A percentile compares a stretch with the other conserved stretches of the same genome.
Conservation (phyloP, 1,140 invertebrate genomes). For the Calycopis cecrops region DNA sequence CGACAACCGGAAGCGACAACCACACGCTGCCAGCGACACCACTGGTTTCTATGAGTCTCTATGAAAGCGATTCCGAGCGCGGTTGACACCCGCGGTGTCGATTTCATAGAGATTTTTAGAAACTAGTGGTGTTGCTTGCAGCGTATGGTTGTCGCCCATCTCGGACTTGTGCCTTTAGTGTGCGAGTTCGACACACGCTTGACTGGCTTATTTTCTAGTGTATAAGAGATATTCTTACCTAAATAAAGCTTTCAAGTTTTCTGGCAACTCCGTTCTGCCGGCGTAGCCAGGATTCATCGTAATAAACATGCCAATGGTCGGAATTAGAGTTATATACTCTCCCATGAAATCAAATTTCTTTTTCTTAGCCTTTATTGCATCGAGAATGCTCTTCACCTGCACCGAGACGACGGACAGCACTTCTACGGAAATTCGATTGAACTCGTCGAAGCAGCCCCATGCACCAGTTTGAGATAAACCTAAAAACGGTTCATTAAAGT, state of each 20-base stretch:
- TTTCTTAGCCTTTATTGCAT: conserved; percentile 89
- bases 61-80: too few relatives aligned
- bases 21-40: too few relatives aligned
- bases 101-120: too few relatives aligned
- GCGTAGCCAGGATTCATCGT: conserved; percentile 96
- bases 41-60: too few relatives aligned
- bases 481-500: conserved; percentile 18
- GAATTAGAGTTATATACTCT: conserved; percentile 84
- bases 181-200: too few relatives aligned
- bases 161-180: too few relatives aligned
- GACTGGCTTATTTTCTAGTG: too few relatives aligned
- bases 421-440: conserved; percentile 89
- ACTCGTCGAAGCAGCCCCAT: conserved; percentile 97
- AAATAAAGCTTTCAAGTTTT: conserved; percentile 85
- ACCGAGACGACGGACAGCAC: conserved; percentile 3
- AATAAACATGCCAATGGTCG: conserved; percentile 92
- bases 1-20: too few relatives aligned
- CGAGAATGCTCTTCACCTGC: conserved; percentile 83
- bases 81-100: too few relatives aligned
- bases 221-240: conserved; percentile 73
- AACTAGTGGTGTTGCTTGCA: too few relatives aligned
- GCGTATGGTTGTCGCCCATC: too few relatives aligned
- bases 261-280: conserved; percentile 89
- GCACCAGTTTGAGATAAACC: conserved; percentile 93
- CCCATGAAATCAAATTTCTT: conserved; percentile 89